phyloP scores from a whole-genome alignment of 2,888 invertebrate genomes.

The Exocentrus adspersus region DNA sequence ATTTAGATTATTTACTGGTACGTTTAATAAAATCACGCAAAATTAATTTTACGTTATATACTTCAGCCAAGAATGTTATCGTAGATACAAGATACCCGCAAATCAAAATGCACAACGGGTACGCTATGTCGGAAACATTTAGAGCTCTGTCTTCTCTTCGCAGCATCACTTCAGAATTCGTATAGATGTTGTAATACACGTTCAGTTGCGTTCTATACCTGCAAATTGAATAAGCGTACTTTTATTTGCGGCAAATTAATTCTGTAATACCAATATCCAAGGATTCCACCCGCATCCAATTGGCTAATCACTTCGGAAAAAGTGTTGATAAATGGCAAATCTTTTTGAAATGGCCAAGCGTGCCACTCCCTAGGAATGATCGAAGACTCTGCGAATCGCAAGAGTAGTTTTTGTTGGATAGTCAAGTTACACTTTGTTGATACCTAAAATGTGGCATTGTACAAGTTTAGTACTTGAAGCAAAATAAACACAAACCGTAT shows the following conservation, averaged over 20 bases:
- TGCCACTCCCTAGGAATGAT: conserved; percentile 32
- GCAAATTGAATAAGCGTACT: too few species aligned
- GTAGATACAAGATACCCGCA: background rate
- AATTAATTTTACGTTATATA: too few species aligned
- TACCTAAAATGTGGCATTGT: conserved; percentile 9
- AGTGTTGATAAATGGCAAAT: conserved; percentile 24
- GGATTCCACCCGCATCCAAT: conserved; percentile 12
- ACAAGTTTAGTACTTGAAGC: background rate
- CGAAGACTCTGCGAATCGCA: background rate
- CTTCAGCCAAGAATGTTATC: background rate
- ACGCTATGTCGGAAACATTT: background rate
- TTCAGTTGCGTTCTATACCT: too few species aligned
- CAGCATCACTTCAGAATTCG: background rate
- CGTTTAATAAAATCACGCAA: too few species aligned
- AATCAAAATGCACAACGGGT: background rate
- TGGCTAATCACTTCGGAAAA: conserved; percentile 34
- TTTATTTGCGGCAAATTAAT: too few species aligned
- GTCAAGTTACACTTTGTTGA: background rate
- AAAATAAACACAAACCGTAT: conserved; percentile 23
- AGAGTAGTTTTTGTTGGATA: background rate
- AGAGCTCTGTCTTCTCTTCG: background rate
- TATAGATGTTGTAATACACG: background rate
- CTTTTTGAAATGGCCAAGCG: conserved; percentile 36
- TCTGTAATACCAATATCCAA: conserved; percentile 7
- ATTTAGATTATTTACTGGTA: too few species aligned